Base-by-base conservation (phyloP, 2,888 invertebrate species). In the Scaptomyza flava region DNA sequence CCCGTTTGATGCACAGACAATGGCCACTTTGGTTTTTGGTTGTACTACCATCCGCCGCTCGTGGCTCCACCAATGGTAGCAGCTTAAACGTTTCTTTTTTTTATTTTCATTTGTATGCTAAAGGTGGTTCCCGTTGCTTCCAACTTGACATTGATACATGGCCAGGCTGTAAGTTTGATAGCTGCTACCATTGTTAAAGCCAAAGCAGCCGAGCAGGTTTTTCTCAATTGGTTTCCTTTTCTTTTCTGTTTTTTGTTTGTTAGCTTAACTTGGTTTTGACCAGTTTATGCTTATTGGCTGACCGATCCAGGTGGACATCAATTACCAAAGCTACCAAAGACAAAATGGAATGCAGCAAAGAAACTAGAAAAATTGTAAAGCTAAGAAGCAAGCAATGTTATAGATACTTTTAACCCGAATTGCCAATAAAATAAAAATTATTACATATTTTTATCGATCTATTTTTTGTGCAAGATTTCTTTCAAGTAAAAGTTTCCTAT, bases 131-230 rank as follows among this genome's bases (percentile, higher is more conserved):
- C 79, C 68, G 76, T 73, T 61, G 68, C 62, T 62, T 45, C 60
- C 20, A 71, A 71, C 50, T 57, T 87, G 85, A 87, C 85, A 87
- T 85, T 85, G 85, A 87, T 85, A 83, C 83, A 85, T 85, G 79
- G 81, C 86, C 77, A 56, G 65, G 57, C 77, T 68, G 71, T 68
- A 77, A 70, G 71, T 72, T 87, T 84, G 85, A 87, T 84, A 72
- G 84, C 67, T 86, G 79, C 70, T 79, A 74, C 87, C 84, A 86
- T 83, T 83, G 82, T 86, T 30, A 6, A 27, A 41, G 42, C 43
- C 50, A 48, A 69, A 77, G 56, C 34, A 12, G 52, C 58, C 34
- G 45, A 74, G 63, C 75, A 68, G 75, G 75, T 73, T 77, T 57
- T 42, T 41, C 45, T 67, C 64, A 72, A 72, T 65, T 77, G 77